Base-by-base conservation (phyloP, 2,888 invertebrate species). In the Orthonychiurus folsomi region DNA sequence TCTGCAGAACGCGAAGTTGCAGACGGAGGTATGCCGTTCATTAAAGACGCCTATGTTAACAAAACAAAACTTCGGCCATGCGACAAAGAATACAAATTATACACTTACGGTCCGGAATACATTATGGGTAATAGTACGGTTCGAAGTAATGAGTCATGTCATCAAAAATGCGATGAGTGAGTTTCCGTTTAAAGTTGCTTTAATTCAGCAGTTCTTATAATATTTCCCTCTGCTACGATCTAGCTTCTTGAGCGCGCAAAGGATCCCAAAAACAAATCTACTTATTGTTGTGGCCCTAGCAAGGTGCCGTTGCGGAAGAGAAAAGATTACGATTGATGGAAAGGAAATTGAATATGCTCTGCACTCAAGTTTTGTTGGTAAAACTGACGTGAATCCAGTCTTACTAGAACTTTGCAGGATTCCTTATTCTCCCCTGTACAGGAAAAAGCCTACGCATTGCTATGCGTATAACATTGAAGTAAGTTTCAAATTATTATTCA, bases 171-270 rank as follows among this genome's bases (percentile, higher is more conserved):
- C 50, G 23, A 48, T 18, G 50, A 59, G 59, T 59, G 25, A 59
- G 59, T 59, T 25, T 52, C 21, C 21, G 3, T 12, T 52, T 52
- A 21, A 23, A 52, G 9, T 52, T 21, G 5, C 21, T 52, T 12
- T 12, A 48, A n/a, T 48, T n/a, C 48, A 48, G 15, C 12, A n/a
- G n/a, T n/a, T 48, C 15, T n/a, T 48, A n/a, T 15, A 48, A n/a
- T 15, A 12, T 48, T 48, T 48, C n/a, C 48, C 48, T 48, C n/a
- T 12, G 12, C n/a, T 23, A 28, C 2, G 26, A 87, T 87, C 1
- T 79, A 88, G 92, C 74, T 91, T 91, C 26, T 92, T 92, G 79
- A 92, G 91, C 79, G 91, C 92, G 61, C 91, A 92, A 76, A 90
- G 90, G 79, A 89, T 93, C 74, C 89, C 87, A 58, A 87, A 89